A percentile compares a stretch with the other conserved stretches of the same genome.
phyloP scores from a whole-genome alignment of 2,113 vertebrate species.

The Saccopteryx bilineata region DNA sequence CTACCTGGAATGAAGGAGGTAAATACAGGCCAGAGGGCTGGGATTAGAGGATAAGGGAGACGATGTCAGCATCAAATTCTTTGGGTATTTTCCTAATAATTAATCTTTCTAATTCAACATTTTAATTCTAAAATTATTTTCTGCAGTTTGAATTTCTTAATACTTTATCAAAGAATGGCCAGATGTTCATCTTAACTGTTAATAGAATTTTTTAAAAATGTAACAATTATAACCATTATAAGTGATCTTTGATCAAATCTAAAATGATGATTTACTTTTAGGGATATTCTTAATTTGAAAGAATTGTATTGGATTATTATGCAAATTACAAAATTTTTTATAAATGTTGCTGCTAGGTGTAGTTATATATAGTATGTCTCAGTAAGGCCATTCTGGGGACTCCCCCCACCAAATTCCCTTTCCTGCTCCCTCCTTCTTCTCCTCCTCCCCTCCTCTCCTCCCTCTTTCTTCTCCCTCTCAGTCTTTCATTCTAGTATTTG shows the following conservation, averaged over 20 bases:
- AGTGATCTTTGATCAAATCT: conserved; percentile 23
- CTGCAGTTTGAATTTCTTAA: conserved; percentile 48
- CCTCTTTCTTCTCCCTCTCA: not conserved
- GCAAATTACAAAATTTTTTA: conserved; percentile 19
- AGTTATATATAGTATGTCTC: not conserved
- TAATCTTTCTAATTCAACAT: conserved; percentile 31
- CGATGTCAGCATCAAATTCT: not conserved
- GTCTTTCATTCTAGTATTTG: not conserved
- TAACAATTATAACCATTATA: conserved; percentile 3
- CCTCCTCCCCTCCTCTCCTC: too few relatives aligned
- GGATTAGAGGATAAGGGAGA: not conserved
- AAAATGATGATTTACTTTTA: not conserved
- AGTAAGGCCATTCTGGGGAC: not conserved
- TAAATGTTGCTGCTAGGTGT: not conserved
- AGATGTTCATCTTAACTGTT: not conserved
- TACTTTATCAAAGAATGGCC: conserved; percentile 38
- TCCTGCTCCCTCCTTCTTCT: not conserved
- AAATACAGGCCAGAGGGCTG: not conserved
- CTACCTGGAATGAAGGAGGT: not conserved
- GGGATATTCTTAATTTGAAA: not conserved
- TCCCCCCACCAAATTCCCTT: not conserved
- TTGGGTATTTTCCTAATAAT: not conserved
- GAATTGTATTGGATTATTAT: not conserved
- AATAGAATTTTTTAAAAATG: not conserved
- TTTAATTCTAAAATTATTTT: conserved; percentile 57